Conservation (phyloP, 2,888 invertebrate species). For the Prosopocoilus inquinatus region DNA sequence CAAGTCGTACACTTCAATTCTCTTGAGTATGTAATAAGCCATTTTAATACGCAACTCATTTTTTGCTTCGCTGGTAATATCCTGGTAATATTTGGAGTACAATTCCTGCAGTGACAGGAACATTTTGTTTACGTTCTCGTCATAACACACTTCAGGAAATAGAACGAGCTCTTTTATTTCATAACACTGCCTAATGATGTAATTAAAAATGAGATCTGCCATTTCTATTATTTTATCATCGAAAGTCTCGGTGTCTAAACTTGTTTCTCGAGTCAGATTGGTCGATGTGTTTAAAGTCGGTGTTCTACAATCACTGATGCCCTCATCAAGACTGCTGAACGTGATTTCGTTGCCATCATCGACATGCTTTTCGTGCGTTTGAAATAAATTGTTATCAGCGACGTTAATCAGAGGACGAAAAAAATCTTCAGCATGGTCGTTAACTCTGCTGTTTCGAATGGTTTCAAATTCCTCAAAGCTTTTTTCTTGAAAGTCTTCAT, state of each 20-base stretch:
- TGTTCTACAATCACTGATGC: slow-evolving; percentile 32
- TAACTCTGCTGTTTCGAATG: no score
- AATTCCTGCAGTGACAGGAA: slow-evolving; percentile 31
- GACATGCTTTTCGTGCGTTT: background rate
- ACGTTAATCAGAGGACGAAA: no score
- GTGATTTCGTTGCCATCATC: background rate
- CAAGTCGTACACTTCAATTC: slow-evolving; percentile 4
- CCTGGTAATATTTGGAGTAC: slow-evolving; percentile 35
- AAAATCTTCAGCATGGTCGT: no score
- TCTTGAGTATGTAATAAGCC: slow-evolving; percentile 14
- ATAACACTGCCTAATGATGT: slow-evolving; percentile 41
- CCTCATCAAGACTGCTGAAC: slow-evolving; percentile 28
- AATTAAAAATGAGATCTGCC: slow-evolving; percentile 36
- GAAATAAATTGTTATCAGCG: background rate
- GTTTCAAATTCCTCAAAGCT: no score
- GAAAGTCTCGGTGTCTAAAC: background rate
- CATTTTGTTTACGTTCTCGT: slow-evolving; percentile 38
- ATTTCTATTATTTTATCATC: slow-evolving; percentile 30
- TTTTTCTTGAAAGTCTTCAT: background rate
- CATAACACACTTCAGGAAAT: slow-evolving; percentile 43
- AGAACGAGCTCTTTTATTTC: slow-evolving; percentile 41
- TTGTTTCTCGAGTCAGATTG: slow-evolving; percentile 1
- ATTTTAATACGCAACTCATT: slow-evolving; percentile 32
- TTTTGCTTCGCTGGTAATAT: slow-evolving; percentile 35
- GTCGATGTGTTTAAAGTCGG: no score